phyloP scores from a whole-genome alignment of 1,140 invertebrate species.

The Drosophila serrata region DNA sequence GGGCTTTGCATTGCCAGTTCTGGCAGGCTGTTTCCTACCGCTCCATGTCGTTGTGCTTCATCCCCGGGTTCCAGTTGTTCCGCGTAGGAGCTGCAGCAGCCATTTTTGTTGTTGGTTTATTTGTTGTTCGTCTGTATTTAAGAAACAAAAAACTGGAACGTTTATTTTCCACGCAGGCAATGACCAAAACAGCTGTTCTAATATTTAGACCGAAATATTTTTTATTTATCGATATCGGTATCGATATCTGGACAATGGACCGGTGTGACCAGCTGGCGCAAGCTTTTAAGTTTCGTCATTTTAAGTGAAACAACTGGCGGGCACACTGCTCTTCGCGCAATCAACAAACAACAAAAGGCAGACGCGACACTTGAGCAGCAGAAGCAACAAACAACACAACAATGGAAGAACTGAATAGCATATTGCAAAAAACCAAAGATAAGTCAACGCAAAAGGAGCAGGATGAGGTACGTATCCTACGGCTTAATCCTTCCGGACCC shows the following conservation, averaged over 20 bases:
- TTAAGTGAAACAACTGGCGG: background rate
- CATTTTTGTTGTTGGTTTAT: slow-evolving; percentile 62
- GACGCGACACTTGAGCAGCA: slow-evolving; percentile 16
- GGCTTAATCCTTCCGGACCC: slow-evolving; percentile 41
- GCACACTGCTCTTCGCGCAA: slow-evolving; percentile 2
- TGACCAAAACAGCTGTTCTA: no score
- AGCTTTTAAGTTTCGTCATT: background rate
- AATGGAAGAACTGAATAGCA: slow-evolving; percentile 82
- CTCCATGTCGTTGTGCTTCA: slow-evolving; percentile 88
- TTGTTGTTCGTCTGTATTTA: slow-evolving; percentile 2
- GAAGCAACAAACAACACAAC: slow-evolving; percentile 34
- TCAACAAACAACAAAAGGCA: slow-evolving; percentile 7
- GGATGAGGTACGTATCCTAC: slow-evolving; percentile 75
- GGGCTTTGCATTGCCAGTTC: slow-evolving; percentile 40
- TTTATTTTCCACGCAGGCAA: slow-evolving; percentile 75
- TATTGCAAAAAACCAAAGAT: slow-evolving; percentile 84
- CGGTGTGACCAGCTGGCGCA: background rate
- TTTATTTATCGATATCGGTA: no score
- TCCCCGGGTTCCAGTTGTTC: slow-evolving; percentile 87
- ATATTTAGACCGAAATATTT: no score
- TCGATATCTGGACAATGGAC: slow-evolving; percentile 1
- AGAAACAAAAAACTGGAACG: slow-evolving; percentile 17
- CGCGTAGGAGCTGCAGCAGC: slow-evolving; percentile 82
- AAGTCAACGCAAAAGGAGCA: slow-evolving; percentile 84
- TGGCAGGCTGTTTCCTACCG: slow-evolving; percentile 72